Percentiles rank a stretch among this genome's conserved stretches.
Evolutionary conservation across 2,113 vertebrate species (phyloP).

Genomic region (Orycteropus afer): DNA sequence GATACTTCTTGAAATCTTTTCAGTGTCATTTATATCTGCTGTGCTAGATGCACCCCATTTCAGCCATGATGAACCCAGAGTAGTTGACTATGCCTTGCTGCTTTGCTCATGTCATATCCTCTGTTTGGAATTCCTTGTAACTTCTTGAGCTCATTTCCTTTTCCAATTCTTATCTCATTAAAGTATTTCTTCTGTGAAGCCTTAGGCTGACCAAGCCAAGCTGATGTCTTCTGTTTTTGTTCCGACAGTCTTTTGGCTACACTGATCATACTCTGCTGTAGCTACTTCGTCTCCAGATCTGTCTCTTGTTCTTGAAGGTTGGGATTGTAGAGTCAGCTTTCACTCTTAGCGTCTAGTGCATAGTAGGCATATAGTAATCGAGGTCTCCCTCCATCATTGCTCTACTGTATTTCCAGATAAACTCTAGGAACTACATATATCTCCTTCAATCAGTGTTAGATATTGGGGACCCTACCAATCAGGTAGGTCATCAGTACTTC

Average conservation of each 20-base stretch:
- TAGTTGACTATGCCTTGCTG: neutral
- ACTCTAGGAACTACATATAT: neutral
- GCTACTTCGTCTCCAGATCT: neutral
- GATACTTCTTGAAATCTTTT: neutral
- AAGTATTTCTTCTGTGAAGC: neutral
- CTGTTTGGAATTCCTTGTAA: neutral
- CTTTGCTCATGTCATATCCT: neutral
- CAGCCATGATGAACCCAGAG: neutral
- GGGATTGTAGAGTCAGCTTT: neutral
- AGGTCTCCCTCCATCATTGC: neutral
- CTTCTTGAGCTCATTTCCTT: neutral
- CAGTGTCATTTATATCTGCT: neutral
- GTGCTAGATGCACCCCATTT: accelerated
- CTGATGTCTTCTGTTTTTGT: neutral
- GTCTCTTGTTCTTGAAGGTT: neutral
- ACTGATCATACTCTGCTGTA: neutral
- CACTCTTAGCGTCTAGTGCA: neutral
- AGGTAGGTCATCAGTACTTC: neutral
- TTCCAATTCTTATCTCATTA: neutral
- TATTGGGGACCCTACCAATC: neutral
- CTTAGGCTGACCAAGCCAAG: neutral
- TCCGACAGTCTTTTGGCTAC: neutral
- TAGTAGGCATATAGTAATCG: neutral
- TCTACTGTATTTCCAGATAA: neutral
- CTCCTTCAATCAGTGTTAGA: neutral